A percentile compares a stretch with the other conserved stretches of the same genome.
These are phyloP conservation scores for Margaritifera margaritifera DNA, from an alignment of 2,888 invertebrate genomes.

Conservation along the genomic window DNA sequence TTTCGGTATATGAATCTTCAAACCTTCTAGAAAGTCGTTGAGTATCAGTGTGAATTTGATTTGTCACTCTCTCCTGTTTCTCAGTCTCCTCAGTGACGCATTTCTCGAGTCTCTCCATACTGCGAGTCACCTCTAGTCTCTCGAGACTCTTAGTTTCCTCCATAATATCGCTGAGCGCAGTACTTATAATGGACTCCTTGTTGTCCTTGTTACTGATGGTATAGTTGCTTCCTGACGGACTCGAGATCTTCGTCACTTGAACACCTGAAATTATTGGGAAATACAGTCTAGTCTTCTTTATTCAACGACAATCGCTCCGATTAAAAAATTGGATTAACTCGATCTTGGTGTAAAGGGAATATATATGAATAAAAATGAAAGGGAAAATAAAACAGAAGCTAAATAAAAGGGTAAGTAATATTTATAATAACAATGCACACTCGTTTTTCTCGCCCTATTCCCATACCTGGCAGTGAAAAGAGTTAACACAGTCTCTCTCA, in stretches of 20 bases:
- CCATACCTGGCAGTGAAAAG: too few relatives aligned
- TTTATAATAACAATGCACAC: too few relatives aligned
- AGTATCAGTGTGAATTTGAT: not conserved
- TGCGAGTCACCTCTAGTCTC: too few relatives aligned
- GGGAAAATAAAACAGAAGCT: too few relatives aligned
- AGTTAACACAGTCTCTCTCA: too few relatives aligned
- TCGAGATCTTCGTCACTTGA: constrained; percentile 14
- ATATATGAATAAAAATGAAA: too few relatives aligned
- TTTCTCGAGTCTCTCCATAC: not conserved
- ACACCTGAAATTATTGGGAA: constrained; percentile 13
- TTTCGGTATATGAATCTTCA: not conserved
- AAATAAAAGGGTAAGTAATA: too few relatives aligned
- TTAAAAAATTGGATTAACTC: too few relatives aligned
- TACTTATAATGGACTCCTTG: constrained; percentile 18
- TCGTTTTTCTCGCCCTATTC: too few relatives aligned
- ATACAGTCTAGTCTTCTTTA: too few relatives aligned
- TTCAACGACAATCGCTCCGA: too few relatives aligned
- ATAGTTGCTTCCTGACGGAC: constrained; percentile 18
- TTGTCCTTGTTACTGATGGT: constrained; percentile 23
- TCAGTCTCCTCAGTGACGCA: not conserved
- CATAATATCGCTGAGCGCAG: not conserved
- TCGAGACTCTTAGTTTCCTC: not conserved
- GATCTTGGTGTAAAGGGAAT: too few relatives aligned
- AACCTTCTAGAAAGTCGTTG: not conserved
- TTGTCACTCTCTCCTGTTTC: not conserved